A percentile compares a stretch with the other conserved stretches of the same genome.
phyloP scores from a whole-genome alignment of 1,140 invertebrate species.

The Euwallacea fornicatus region DNA sequence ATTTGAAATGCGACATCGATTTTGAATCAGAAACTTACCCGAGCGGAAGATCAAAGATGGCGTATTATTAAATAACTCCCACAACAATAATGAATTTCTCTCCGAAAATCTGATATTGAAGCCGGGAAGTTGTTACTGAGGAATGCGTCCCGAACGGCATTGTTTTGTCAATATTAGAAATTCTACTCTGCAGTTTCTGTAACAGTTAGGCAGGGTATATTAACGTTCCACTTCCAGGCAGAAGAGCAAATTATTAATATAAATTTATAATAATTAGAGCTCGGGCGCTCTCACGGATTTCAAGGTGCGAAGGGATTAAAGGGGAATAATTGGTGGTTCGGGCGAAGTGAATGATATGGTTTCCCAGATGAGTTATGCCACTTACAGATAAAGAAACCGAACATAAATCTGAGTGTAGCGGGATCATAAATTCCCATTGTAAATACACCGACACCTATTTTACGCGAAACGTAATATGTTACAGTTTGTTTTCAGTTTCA shows the following conservation, averaged over 20 bases:
- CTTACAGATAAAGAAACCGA: neutral
- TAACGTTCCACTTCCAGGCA: no score
- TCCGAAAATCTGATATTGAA: slow-evolving; percentile 14
- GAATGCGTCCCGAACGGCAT: slow-evolving; percentile 5
- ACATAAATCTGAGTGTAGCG: slow-evolving; percentile 23
- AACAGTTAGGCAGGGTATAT: neutral
- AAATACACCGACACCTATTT: slow-evolving; percentile 24
- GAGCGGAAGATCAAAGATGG: slow-evolving; percentile 8
- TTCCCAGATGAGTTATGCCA: no score
- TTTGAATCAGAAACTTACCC: neutral
- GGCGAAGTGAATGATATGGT: no score
- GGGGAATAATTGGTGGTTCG: no score
- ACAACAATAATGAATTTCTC: slow-evolving; percentile 9
- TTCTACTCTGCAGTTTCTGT: neutral
- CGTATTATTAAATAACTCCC: slow-evolving; percentile 6
- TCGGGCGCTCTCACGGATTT: no score
- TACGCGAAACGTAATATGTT: slow-evolving; percentile 28
- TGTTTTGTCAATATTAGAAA: slow-evolving; percentile 16
- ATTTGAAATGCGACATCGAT: no score
- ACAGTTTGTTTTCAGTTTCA: slow-evolving; percentile 36
- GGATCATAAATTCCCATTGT: slow-evolving; percentile 20
- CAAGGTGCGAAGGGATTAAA: no score
- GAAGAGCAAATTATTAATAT: neutral
- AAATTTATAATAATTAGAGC: neutral
- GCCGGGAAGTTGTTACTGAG: slow-evolving; percentile 8